Conservation (phyloP, 2,888 invertebrate genomes). For the Tupiocoris notatus region DNA sequence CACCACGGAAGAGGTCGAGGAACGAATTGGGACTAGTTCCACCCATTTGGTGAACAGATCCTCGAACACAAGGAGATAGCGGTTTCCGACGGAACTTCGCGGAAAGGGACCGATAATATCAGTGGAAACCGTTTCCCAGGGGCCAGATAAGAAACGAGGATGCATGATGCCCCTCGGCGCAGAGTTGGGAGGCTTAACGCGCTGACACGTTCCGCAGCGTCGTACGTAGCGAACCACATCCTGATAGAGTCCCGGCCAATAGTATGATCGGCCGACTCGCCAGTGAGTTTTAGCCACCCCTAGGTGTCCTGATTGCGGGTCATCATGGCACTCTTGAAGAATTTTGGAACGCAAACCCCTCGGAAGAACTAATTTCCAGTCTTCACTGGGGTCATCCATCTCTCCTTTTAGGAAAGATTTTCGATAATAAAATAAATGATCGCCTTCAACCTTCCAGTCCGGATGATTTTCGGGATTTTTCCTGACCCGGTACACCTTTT, state of each 20-base stretch:
- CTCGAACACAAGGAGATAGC: slow-evolving; percentile 5
- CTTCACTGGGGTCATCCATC: slow-evolving; percentile 7
- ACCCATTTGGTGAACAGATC: slow-evolving; percentile 21
- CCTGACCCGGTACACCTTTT: slow-evolving; percentile 24
- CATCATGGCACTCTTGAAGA: slow-evolving; percentile 24
- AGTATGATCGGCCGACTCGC: slow-evolving; percentile 7
- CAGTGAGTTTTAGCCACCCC: slow-evolving; percentile 40
- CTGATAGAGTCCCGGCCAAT: slow-evolving; percentile 1
- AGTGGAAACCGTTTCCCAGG: slow-evolving; percentile 42
- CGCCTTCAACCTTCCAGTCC: slow-evolving; percentile 9
- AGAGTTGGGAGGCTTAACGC: slow-evolving; percentile 3
- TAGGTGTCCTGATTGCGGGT: slow-evolving; percentile 27
- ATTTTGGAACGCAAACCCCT: not conserved
- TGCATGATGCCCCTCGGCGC: slow-evolving; percentile 6
- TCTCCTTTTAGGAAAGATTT: slow-evolving; percentile 26
- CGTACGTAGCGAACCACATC: slow-evolving; percentile 6
- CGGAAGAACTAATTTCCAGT: slow-evolving; percentile 21
- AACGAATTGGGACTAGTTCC: slow-evolving; percentile 6
- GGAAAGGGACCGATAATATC: slow-evolving; percentile 17
- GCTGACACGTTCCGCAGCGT: not conserved
- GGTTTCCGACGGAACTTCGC: not conserved
- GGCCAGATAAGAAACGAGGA: slow-evolving; percentile 36
- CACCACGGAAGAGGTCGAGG: not conserved
- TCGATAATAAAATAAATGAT: slow-evolving; percentile 9
- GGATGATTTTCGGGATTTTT: slow-evolving; percentile 28